Conservation (phyloP, 2,888 invertebrate genomes). For the Panzeria rudis region DNA sequence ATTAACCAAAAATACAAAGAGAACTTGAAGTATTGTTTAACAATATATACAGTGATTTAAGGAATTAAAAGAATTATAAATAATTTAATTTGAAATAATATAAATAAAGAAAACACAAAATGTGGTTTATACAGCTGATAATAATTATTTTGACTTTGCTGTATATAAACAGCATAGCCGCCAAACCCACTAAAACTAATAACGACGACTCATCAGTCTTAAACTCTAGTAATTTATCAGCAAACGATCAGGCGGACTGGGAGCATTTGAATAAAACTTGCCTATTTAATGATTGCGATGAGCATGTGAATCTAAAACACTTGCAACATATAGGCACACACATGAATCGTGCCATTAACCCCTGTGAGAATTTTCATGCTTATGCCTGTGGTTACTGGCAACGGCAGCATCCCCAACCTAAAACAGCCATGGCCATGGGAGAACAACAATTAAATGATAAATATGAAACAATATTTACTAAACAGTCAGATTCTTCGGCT, state of each 20-base stretch:
- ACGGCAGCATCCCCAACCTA: conserved; percentile 34
- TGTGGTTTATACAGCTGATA: conserved; percentile 8
- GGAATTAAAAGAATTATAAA: not conserved
- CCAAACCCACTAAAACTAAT: conserved; percentile 28
- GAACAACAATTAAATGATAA: conserved; percentile 75
- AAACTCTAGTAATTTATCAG: not conserved
- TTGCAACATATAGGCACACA: conserved; percentile 74
- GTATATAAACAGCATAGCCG: not conserved
- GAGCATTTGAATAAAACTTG: conserved; percentile 76
- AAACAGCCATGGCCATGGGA: conserved; percentile 76
- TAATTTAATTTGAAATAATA: not conserved
- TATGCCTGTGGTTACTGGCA: conserved; percentile 79
- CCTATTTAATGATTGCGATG: conserved; percentile 72
- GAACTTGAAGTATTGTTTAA: conserved; percentile 20
- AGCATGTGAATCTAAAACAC: conserved; percentile 75
- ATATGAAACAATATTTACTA: conserved; percentile 71
- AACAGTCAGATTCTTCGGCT: not conserved
- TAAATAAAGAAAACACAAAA: not conserved
- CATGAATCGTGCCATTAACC: conserved; percentile 74
- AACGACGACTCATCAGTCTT: not conserved
- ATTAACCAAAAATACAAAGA: conserved; percentile 48
- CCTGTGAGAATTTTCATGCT: conserved; percentile 78
- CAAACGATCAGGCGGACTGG: conserved; percentile 28
- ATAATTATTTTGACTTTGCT: not conserved
- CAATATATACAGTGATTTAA: not conserved